Conservation (phyloP, 2,113 vertebrate genomes). For the Hydrolagus affinis region DNA sequence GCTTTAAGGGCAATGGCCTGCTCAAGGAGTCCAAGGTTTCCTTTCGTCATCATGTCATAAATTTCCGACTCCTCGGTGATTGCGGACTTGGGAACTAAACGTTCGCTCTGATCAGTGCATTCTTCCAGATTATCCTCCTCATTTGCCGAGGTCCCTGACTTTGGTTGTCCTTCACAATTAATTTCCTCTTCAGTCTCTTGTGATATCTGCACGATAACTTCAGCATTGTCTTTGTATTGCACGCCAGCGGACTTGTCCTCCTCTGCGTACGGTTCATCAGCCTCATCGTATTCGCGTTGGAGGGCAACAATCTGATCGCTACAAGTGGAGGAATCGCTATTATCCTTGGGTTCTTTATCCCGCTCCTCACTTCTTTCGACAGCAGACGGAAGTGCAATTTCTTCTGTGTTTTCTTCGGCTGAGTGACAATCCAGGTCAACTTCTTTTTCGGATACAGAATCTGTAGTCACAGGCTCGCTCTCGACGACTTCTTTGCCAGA, state of each 20-base stretch:
- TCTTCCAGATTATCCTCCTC: conserved; percentile 79
- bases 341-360: conserved; percentile 1
- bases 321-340: neutral
- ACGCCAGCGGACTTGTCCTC: neutral
- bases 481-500: neutral
- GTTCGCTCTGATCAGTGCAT: conserved; percentile 66
- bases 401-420: neutral
- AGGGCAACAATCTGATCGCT: neutral
- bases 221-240: conserved; percentile 23
- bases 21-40: conserved; percentile 89
- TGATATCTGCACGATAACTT: conserved; percentile 11
- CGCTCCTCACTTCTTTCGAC: neutral
- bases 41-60: conserved; percentile 86
- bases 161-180: conserved; percentile 52
- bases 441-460: conserved; percentile 22
- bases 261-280: neutral
- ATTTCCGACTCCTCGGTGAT: conserved; percentile 85
- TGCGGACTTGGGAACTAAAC: conserved; percentile 68
- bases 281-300: neutral
- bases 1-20: conserved; percentile 95
- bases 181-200: conserved; percentile 13
- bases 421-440: conserved; percentile 8
- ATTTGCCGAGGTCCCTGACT: conserved; percentile 60
- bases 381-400: neutral
- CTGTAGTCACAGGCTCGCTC: conserved; percentile 12